Base-by-base conservation (phyloP, 2,797 vertebrate genomes). In the Serranus cabrilla region DNA sequence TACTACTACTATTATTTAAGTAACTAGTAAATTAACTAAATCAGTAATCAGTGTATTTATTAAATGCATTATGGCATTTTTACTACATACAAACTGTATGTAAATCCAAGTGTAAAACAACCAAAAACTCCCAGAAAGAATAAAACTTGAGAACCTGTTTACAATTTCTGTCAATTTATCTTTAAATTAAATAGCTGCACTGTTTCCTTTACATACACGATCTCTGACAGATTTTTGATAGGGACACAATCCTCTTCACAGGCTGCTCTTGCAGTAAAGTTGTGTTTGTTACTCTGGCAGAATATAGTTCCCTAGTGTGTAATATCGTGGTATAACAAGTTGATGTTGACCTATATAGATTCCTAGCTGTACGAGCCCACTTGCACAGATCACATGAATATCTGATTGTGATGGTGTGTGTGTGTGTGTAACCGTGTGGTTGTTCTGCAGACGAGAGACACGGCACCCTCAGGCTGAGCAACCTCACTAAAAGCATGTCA, bases 401-500 rank as follows among this genome's bases (percentile, higher is more conserved):
- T 50, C 4, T 70, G 39, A 69, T 60, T 34, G 27, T 55, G 46
- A 45, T 0, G 0, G 31, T 55, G 27, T 62, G 20, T 78, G n/a
- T n/a, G 31, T 55, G 27, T 62, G 46, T 80, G 34, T 81, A 76
- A 79, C 50, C 37, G 5, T 69, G 70, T 59, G 78, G 2, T 80
- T 83, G 20, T 78, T 59, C 85, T 82, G 45, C 93, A 96, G 95
- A 96, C 69, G 95, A 96, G 88, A 84, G 90, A 72, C 94, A 94
- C 47, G 98, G 98, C 59, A 97, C 95, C 54, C 95, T 99, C 80
- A 93, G 84, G 58, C 92, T 99, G 74, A 97, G 85, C 78, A 99
- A 99, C 91, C 95, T 99, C 79, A 96, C 96, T 27, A 89, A 93
- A 67, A 94, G 94, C 76, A 97, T 97, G 96, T 96, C 97, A 0